phyloP scores from a whole-genome alignment of 2,797 vertebrate species.

The Acanthurus lineatus region DNA sequence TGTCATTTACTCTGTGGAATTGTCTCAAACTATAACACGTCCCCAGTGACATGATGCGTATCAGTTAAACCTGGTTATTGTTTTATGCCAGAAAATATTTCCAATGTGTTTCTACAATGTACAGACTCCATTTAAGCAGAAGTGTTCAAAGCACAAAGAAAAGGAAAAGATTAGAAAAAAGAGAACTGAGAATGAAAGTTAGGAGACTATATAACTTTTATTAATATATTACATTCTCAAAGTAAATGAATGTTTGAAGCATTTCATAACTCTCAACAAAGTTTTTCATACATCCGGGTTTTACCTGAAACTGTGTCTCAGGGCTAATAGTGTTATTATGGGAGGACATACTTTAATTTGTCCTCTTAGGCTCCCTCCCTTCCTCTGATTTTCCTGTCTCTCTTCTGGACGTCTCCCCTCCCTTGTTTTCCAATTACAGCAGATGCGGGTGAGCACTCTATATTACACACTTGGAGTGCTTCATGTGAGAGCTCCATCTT shows the following conservation, averaged over 20 bases:
- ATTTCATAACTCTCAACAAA: slow-evolving; percentile 35
- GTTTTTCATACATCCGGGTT: slow-evolving; percentile 47
- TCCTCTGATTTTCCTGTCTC: slow-evolving; percentile 27
- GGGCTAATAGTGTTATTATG: slow-evolving; percentile 64
- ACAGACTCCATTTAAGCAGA: background rate
- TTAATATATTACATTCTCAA: background rate
- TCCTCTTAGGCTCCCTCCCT: slow-evolving; percentile 33
- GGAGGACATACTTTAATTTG: slow-evolving; percentile 57
- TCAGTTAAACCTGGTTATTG: slow-evolving; percentile 47
- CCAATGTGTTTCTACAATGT: slow-evolving; percentile 2
- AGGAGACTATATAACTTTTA: background rate
- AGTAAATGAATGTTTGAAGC: background rate
- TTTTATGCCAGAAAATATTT: slow-evolving; percentile 22
- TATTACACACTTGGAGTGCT: background rate
- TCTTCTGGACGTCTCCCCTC: slow-evolving; percentile 67
- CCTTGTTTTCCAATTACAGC: slow-evolving; percentile 37
- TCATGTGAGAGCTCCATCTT: slow-evolving; percentile 42
- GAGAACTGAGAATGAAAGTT: background rate
- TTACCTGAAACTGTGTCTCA: slow-evolving; percentile 72
- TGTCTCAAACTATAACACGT: slow-evolving; percentile 70
- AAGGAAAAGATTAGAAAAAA: background rate
- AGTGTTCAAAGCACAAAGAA: background rate
- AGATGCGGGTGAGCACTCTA: slow-evolving; percentile 35
- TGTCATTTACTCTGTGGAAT: slow-evolving; percentile 72
- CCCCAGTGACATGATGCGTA: slow-evolving; percentile 45